Evolutionary conservation across 2,888 invertebrate genomes (phyloP).

Genomic region (Chrysolina oricalcia): DNA sequence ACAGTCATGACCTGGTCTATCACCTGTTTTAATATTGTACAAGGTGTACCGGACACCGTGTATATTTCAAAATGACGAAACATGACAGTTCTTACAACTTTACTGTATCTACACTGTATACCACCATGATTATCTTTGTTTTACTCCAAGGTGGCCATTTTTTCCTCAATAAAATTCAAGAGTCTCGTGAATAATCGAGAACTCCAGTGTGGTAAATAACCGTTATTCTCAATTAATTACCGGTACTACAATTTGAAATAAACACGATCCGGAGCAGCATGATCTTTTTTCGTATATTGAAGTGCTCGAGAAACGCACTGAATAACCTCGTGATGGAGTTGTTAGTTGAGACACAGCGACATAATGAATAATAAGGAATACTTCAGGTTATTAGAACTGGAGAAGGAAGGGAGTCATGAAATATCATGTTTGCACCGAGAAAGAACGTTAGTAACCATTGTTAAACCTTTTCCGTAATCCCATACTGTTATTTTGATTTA

Average conservation of each 20-base stretch:
- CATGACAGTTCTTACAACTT: too few species aligned
- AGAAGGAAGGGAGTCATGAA: too few species aligned
- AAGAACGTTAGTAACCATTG: too few species aligned
- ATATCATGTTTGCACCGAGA: too few species aligned
- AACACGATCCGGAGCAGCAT: slow-evolving; percentile 3
- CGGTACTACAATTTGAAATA: not conserved
- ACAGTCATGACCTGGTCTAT: too few species aligned
- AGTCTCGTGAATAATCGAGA: not conserved
- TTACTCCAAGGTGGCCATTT: not conserved
- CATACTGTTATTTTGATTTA: too few species aligned
- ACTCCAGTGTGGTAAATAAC: not conserved
- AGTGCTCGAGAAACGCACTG: slow-evolving; percentile 1
- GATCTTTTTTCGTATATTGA: not conserved
- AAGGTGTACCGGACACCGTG: too few species aligned
- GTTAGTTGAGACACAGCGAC: not conserved
- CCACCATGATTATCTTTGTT: not conserved
- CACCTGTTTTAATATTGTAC: too few species aligned
- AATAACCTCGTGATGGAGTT: slow-evolving; percentile 3
- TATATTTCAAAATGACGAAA: too few species aligned
- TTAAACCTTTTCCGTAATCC: too few species aligned
- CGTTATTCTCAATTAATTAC: not conserved
- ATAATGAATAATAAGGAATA: not conserved
- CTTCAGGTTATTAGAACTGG: too few species aligned
- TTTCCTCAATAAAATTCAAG: not conserved
- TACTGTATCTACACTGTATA: too few species aligned